Evolutionary conservation across 2,113 vertebrate species (phyloP).

Genomic region (Craseonycteris thonglongyai): DNA sequence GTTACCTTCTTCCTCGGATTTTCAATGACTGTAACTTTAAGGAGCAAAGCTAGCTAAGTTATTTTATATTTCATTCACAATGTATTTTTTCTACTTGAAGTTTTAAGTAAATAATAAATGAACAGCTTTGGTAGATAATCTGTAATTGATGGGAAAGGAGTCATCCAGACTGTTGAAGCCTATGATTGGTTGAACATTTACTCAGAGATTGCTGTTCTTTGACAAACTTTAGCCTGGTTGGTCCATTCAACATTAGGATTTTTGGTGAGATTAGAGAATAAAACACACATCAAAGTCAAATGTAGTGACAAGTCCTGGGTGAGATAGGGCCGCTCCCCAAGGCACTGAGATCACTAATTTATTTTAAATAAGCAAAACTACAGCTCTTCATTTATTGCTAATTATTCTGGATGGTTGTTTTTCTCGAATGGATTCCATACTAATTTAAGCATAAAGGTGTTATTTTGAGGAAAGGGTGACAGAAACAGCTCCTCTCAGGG

Average conservation of each 20-base stretch:
- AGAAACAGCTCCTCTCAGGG: neutral
- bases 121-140: neutral
- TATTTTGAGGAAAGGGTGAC: neutral
- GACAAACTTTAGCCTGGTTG: neutral
- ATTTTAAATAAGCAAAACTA: neutral
- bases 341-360: neutral
- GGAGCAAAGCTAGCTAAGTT: neutral
- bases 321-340: neutral
- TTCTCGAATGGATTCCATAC: neutral
- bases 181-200: neutral
- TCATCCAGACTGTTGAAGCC: neutral
- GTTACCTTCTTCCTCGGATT: neutral
- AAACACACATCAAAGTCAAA: neutral
- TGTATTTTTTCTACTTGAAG: neutral
- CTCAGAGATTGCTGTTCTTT: neutral
- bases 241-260: neutral
- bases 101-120: conserved; percentile 30
- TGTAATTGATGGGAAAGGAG: neutral
- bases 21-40: neutral
- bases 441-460: neutral
- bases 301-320: neutral
- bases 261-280: neutral
- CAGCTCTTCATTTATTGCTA: neutral
- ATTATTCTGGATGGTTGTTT: neutral
- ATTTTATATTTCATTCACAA: neutral